Evolutionary conservation across 2,888 invertebrate species (phyloP), one percentile per base, ranked within the genome.

Genomic region (Cryptocephalus primarius): DNA sequence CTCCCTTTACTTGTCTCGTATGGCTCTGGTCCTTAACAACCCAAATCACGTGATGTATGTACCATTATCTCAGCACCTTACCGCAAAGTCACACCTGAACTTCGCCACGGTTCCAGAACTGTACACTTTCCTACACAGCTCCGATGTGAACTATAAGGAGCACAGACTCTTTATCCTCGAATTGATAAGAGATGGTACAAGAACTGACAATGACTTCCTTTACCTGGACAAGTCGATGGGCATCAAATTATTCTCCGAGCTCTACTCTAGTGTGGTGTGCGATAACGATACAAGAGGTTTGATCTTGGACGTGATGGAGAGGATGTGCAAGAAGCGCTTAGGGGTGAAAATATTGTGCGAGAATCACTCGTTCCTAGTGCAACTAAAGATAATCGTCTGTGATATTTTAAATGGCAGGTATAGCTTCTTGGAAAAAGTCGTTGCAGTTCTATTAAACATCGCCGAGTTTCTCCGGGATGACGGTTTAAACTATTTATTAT

Each of bases 21-120:
- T 82, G 11, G 76, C 85, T 0, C 75, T 83, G 60, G 74, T 88
- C 8, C 76, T 88, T 50, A 80, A 85, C 0, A 79, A 85, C 49
- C 88, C 92, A 0, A 76, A 78, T 38, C 79, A 88, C 59, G 76
- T 82, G 1, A 75, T 93, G 57, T 93, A 88, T 67, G 76, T 79
- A 55, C 80, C 84, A 0, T 72, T 94, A n/a, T 61, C 63, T 0
- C 60, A 62, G 14, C 68, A 68, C 56, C 54, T 70, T 14, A 52
- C 57, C 1, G 60, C 62, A 1, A 91, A 89, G 66, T 81, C 85
- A 9, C 75, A 77, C 8, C 75, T 92, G 11, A 83, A 91, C 62
- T 72, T 92, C 11, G 75, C 78, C 10, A 77, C 81, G 3, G 83
- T 94, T n/a, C 94, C 94, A 0, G 93, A 94, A 64, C 83, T 93